phyloP scores from a whole-genome alignment of 2,888 invertebrate genomes.

The Labia minor region DNA sequence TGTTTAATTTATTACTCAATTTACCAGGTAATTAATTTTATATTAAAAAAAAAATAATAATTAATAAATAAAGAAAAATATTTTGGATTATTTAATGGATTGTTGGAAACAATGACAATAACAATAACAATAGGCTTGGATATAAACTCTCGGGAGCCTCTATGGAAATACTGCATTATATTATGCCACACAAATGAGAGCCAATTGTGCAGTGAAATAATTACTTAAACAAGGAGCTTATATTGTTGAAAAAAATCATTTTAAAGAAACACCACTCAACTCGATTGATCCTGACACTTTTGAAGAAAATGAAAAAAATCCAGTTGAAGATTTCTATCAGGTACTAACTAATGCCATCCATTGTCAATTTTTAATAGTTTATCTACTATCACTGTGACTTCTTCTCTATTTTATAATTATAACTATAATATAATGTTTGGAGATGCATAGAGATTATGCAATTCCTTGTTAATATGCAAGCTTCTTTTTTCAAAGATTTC shows the following conservation, averaged over 20 bases:
- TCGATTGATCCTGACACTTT: slow-evolving; percentile 60
- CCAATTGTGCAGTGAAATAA: slow-evolving; percentile 48
- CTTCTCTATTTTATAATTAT: too few relatives aligned
- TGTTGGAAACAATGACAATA: too few relatives aligned
- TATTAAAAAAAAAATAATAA: too few relatives aligned
- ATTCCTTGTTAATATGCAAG: too few relatives aligned
- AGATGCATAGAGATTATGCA: too few relatives aligned
- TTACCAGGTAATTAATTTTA: background rate
- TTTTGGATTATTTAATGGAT: slow-evolving; percentile 36
- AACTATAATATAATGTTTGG: too few relatives aligned
- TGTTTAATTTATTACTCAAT: background rate
- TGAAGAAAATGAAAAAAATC: slow-evolving; percentile 50
- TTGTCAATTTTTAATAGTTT: slow-evolving; percentile 60
- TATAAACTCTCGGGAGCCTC: slow-evolving; percentile 27
- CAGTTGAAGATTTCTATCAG: slow-evolving; percentile 57
- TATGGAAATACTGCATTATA: slow-evolving; percentile 45
- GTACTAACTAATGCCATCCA: too few relatives aligned
- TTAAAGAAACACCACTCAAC: slow-evolving; percentile 56
- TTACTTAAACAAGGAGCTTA: slow-evolving; percentile 61
- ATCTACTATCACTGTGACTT: too few relatives aligned
- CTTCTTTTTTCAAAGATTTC: too few relatives aligned
- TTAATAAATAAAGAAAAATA: slow-evolving; percentile 28
- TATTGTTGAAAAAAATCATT: slow-evolving; percentile 51
- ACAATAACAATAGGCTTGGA: too few relatives aligned
- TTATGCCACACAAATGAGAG: slow-evolving; percentile 61